Conservation (phyloP, 1,140 invertebrate species). For the Leptonema lineaticorne region DNA sequence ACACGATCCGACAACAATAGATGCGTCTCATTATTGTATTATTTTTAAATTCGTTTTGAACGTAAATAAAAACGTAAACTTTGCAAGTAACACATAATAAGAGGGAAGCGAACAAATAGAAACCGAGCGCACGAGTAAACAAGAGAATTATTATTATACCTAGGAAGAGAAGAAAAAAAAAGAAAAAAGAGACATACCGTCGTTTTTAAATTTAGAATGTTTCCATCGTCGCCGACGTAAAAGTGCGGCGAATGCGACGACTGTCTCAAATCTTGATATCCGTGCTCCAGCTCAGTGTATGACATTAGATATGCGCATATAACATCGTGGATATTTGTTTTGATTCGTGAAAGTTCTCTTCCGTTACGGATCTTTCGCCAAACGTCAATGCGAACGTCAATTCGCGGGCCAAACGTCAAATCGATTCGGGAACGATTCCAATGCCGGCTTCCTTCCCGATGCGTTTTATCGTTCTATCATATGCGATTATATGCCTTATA, state of each 20-base stretch:
- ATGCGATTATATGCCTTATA: background rate
- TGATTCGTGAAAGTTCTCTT: background rate
- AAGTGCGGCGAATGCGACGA: conserved; percentile 64
- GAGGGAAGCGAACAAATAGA: too few relatives aligned
- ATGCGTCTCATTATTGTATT: too few relatives aligned
- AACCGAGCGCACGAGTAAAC: too few relatives aligned
- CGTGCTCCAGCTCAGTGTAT: conserved; percentile 86
- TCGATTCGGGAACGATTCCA: background rate
- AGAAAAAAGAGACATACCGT: conserved; percentile 45
- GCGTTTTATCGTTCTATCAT: background rate
- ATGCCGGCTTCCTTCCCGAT: too few relatives aligned
- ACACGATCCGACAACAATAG: too few relatives aligned
- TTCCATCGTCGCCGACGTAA: conserved; percentile 65
- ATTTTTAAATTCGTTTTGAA: too few relatives aligned
- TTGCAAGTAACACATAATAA: too few relatives aligned
- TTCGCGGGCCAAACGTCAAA: background rate
- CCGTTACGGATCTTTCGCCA: background rate
- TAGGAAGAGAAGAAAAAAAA: too few relatives aligned
- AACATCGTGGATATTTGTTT: background rate
- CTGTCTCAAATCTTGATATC: conserved; percentile 78
- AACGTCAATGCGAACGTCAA: background rate
- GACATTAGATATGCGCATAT: conserved; percentile 65
- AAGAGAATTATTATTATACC: too few relatives aligned
- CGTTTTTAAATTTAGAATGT: conserved; percentile 57
- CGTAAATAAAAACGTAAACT: too few relatives aligned